Evolutionary conservation across 2,888 invertebrate species (phyloP), one percentile per base, ranked within the genome.

Genomic region (Cantharis nigra): DNA sequence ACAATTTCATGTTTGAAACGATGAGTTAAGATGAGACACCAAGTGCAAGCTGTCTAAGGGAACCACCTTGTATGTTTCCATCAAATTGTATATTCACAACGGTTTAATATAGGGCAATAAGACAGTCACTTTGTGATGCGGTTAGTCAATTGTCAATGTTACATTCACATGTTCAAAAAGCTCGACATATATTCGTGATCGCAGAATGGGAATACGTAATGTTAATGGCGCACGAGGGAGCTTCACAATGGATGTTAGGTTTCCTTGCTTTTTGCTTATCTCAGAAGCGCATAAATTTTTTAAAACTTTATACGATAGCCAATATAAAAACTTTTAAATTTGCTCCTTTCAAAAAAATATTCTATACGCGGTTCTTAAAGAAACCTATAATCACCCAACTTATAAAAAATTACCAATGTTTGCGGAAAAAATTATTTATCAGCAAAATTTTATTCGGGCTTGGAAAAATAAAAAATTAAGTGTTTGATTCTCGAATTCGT

Each of bases 181-280:
- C 75, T 65, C 75, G 70, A 71, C 75, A 64, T 75, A 69, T 71
- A 71, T 63, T 69, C 64, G 64, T 62, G 70, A 75, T 75, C 71
- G 70, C 10, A 64, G 75, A 75, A 49, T 65, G 62, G 28, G 75
- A 75, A 75, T 75, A 75, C 75, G 33, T 75, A 75, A 75, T 75
- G 75, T 75, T 71, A 75, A 75, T 71, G 71, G 65, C 28, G 16
- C 71, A 75, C 75, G 67, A 75, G 75, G 75, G 75, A 75, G 49
- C 63, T 70, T 70, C 70, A 71, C 75, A 75, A 75, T 75, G 64
- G 70, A 75, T 64, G 75, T 70, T 75, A 63, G 75, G 65, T 71
- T 74, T 74, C 69, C 71, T 64, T 75, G 28, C 75, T 70, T 71
- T 75, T 75, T 75, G 75, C 71, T 75, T 71, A 75, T 23, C 69